Evolutionary conservation across 2,797 vertebrate genomes (phyloP), one percentile per base, ranked within the genome.

Genomic region (Peromyscus nudipes): DNA sequence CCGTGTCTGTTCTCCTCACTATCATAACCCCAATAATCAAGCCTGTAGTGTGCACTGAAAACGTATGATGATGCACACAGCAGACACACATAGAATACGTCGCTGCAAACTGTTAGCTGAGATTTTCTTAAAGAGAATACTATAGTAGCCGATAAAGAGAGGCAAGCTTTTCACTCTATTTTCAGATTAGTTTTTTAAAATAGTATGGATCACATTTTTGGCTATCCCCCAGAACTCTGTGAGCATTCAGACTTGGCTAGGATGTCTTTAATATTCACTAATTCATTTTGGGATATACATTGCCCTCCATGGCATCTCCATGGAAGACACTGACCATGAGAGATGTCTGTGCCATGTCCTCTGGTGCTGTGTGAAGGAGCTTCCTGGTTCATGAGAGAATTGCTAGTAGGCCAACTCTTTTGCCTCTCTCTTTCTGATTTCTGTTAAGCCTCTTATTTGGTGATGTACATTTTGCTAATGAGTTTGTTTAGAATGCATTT

Each of bases 401-500:
- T 85, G 23, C 84, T 85, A 37, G 55, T 16, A 23, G 25, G 71
- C 13, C 23, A 29, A 55, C n/a, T 40, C 57, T 88, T 73, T 64
- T 25, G 37, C 71, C 40, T 76, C n/a, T 65, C 37, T 67, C 69
- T 34, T 57, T 88, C 84, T 80, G 75, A 21, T 95, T 95, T 95
- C 69, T 29, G 57, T 91, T 86, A 86, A 96, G 64, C 12, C 43
- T 94, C 40, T 52, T 92, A 71, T 92, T 91, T 91, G 77, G 93
- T 97, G 79, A 65, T 85, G 64, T 55, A 21, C 43, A 69, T 92
- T 90, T 77, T 17, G 12, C 89, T 97, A 94, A 96, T 95, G 87
- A 96, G 84, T 93, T 97, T 96, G 93, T 96, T 96, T 97, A 80
- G 95, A 97, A 96, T 76, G 52, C 57, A 91, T 95, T 96, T 96